Evolutionary conservation across 2,888 invertebrate genomes (phyloP).

Genomic region (Euzophera pinguis): DNA sequence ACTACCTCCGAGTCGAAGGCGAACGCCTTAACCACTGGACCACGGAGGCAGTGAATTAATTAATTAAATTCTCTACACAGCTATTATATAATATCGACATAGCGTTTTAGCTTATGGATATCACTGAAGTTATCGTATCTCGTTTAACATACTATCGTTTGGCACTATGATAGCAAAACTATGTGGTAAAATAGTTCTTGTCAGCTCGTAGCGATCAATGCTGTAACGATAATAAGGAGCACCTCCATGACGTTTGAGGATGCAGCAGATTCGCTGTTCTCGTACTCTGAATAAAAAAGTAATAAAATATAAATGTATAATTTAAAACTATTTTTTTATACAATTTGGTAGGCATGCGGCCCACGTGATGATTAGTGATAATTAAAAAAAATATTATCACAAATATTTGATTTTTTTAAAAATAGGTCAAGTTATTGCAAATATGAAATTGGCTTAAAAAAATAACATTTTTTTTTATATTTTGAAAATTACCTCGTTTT

Average conservation of each 20-base stretch:
- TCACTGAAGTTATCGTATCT: slow-evolving; percentile 34
- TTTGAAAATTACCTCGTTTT: slow-evolving; percentile 84
- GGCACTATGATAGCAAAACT: slow-evolving; percentile 49
- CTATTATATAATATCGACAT: slow-evolving; percentile 1
- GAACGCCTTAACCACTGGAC: no score
- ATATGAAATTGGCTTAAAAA: no score
- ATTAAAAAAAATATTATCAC: no score
- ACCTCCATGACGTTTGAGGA: slow-evolving; percentile 34
- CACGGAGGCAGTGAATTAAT: no score
- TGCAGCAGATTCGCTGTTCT: slow-evolving; percentile 65
- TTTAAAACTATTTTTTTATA: no score
- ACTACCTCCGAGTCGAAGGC: no score
- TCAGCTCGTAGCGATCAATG: slow-evolving; percentile 56
- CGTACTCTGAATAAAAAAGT: slow-evolving; percentile 55
- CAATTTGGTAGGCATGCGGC: no score
- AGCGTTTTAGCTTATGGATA: slow-evolving; percentile 20
- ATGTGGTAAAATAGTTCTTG: slow-evolving; percentile 27
- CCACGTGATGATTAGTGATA: no score
- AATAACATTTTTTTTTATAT: no score
- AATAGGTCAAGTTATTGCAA: no score
- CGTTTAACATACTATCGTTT: slow-evolving; percentile 43
- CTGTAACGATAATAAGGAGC: slow-evolving; percentile 37
- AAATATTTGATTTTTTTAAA: no score
- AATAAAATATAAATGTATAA: no score
- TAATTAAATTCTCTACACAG: not conserved